Evolutionary conservation across 2,113 vertebrate genomes (phyloP).

Genomic region (Hippocampus guttulatus): DNA sequence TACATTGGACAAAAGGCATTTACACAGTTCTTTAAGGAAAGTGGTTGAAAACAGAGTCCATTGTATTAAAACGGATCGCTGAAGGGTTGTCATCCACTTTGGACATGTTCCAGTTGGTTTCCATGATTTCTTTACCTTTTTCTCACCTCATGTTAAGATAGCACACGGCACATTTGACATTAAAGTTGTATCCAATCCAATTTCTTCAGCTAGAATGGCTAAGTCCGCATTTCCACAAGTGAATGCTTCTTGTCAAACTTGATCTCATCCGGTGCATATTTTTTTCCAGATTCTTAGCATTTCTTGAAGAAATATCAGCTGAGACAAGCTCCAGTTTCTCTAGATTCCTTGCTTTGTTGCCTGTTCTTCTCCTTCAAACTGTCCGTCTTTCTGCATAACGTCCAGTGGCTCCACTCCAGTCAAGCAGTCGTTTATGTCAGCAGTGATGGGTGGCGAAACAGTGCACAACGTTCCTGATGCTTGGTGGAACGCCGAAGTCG

Average conservation of each 20-base stretch:
- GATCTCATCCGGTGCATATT: constrained; percentile 2
- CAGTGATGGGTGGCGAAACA: constrained; percentile 21
- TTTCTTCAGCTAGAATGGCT: constrained; percentile 9
- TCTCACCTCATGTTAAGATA: constrained; percentile 7
- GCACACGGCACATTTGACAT: no score
- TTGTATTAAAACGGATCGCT: neutral
- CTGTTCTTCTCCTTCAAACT: constrained; percentile 10
- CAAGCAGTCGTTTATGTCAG: constrained; percentile 24
- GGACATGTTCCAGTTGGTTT: constrained; percentile 19
- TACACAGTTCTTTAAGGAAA: constrained; percentile 3
- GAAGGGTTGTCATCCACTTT: constrained; percentile 9
- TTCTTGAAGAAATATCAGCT: neutral
- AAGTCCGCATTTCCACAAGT: neutral
- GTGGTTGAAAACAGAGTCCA: neutral
- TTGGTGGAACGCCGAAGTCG: constrained; percentile 45
- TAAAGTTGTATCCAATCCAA: no score
- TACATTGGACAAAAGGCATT: neutral
- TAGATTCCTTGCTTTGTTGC: neutral
- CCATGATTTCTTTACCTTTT: constrained; percentile 11
- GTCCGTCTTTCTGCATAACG: neutral
- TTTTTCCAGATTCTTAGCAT: constrained; percentile 14
- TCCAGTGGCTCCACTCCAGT: constrained; percentile 14
- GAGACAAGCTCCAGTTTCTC: no score
- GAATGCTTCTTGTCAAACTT: neutral
- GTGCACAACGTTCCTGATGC: constrained; percentile 44